These are phyloP conservation scores for Diphyllodes magnificus DNA, from an alignment of 2,113 vertebrate genomes.

Conservation along the genomic window DNA sequence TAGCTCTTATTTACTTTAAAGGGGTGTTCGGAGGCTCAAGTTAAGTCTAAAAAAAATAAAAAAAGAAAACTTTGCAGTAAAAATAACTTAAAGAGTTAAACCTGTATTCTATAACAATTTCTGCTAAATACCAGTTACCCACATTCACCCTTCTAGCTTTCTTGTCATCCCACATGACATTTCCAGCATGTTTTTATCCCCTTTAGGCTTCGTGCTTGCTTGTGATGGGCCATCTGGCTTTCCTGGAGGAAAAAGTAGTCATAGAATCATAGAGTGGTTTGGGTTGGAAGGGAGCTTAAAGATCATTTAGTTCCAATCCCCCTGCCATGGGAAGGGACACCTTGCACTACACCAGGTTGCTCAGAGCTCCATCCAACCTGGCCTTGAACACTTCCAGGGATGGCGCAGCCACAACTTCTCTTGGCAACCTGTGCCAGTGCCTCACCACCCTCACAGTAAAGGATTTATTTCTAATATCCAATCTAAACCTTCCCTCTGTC, in stretches of 20 bases:
- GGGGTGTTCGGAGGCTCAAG: neutral
- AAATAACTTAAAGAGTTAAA: neutral
- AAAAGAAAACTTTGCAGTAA: neutral
- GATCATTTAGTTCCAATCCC: accelerated
- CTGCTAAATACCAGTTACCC: neutral
- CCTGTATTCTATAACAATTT: neutral
- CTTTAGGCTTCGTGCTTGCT: neutral
- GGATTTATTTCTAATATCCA: neutral
- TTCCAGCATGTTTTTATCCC: neutral
- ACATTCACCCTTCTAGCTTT: neutral
- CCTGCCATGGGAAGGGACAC: too few relatives aligned
- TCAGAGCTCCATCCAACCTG: neutral
- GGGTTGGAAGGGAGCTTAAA: neutral
- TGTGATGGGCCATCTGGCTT: neutral
- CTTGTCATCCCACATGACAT: neutral
- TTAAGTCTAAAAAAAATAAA: neutral
- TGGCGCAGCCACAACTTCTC: too few relatives aligned
- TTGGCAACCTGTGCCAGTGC: too few relatives aligned
- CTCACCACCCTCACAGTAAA: neutral
- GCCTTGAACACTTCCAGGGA: too few relatives aligned
- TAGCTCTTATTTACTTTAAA: neutral
- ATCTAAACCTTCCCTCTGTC: neutral
- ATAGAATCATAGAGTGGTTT: neutral
- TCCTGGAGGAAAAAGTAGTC: neutral
- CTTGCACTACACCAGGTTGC: accelerated